phyloP scores from a whole-genome alignment of 2,113 vertebrate genomes.

The Acinonyx jubatus region DNA sequence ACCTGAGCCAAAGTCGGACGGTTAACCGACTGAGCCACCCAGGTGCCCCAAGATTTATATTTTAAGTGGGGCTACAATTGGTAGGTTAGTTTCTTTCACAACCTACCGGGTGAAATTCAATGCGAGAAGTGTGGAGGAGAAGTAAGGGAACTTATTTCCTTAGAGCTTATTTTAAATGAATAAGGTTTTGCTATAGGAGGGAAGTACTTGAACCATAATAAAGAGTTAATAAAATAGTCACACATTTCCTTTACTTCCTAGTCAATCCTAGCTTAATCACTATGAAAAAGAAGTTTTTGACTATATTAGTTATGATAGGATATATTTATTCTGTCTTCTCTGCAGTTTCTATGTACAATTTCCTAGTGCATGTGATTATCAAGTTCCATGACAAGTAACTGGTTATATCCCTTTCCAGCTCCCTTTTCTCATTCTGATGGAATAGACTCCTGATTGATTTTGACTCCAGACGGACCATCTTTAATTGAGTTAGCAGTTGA shows the following conservation, averaged over 20 bases:
- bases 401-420: not conserved
- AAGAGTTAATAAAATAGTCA: constrained; percentile 19
- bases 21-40: too few relatives aligned
- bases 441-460: not conserved
- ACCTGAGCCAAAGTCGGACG: too few relatives aligned
- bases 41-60: not conserved
- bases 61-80: not conserved
- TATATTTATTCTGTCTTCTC: not conserved
- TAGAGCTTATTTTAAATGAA: constrained; percentile 43
- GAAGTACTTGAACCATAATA: not conserved
- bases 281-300: not conserved
- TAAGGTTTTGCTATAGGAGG: not conserved
- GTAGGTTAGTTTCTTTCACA: not conserved
- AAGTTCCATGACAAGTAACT: not conserved
- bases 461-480: not conserved
- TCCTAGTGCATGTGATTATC: not conserved
- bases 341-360: not conserved
- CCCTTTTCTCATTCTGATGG: not conserved
- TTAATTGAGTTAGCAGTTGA: not conserved
- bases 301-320: not conserved
- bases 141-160: not conserved
- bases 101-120: not conserved
- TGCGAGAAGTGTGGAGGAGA: not conserved
- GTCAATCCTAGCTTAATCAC: not conserved
- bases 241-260: not conserved